Percentiles rank a stretch among this genome's conserved stretches.
phyloP scores from a whole-genome alignment of 1,140 invertebrate species.

The Cepaea nemoralis region DNA sequence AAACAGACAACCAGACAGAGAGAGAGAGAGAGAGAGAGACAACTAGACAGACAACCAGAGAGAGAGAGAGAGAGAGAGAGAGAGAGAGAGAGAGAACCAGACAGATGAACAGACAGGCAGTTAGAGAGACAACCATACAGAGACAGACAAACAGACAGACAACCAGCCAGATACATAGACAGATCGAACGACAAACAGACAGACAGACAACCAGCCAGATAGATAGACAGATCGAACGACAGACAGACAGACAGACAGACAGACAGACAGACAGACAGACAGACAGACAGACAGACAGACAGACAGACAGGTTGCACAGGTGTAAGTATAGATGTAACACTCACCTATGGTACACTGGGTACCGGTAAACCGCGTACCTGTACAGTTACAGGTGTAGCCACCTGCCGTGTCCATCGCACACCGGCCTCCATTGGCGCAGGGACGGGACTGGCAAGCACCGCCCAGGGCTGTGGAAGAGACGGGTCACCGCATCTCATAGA shows the following conservation, averaged over 20 bases:
- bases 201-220: too few species aligned
- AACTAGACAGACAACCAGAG: too few species aligned
- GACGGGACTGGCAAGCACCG: not conserved
- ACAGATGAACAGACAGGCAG: too few species aligned
- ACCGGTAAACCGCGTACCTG: not conserved
- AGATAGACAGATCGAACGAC: too few species aligned
- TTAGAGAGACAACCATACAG: too few species aligned
- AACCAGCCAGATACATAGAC: too few species aligned
- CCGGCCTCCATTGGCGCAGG: not conserved
- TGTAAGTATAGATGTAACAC: not conserved
- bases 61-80: not conserved
- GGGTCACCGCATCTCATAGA: not conserved
- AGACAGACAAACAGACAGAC: too few species aligned
- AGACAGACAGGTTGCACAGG: too few species aligned
- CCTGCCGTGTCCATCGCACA: not conserved
- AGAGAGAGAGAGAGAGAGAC: not conserved
- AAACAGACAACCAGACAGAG: too few species aligned
- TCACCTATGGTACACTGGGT: not conserved
- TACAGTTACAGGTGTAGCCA: not conserved
- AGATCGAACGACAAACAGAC: too few species aligned
- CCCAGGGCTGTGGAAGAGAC: not conserved
- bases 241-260: slow-evolving; percentile 15
- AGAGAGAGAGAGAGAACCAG: too few species aligned
- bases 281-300: too few species aligned
- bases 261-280: slow-evolving; percentile 2